Percentiles rank a stretch among this genome's conserved stretches.
These are phyloP conservation scores for Megalops atlanticus DNA, from an alignment of 2,113 vertebrate species.

Conservation along the genomic window DNA sequence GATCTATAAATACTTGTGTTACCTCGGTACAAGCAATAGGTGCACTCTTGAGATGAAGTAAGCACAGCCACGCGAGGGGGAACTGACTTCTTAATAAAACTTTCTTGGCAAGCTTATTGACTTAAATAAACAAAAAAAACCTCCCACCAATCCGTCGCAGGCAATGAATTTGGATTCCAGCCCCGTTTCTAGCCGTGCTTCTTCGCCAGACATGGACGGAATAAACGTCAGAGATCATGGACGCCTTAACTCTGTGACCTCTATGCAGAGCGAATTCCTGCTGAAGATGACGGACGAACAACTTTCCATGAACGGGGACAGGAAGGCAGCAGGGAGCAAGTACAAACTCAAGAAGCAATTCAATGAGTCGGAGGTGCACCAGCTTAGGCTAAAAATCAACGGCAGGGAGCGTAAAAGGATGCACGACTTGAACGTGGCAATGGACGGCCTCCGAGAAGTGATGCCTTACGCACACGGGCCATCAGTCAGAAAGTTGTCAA, in stretches of 20 bases:
- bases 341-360: slow-evolving; percentile 97
- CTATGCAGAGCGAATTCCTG: slow-evolving; percentile 85
- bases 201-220: slow-evolving; percentile 95
- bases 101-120: too few species aligned
- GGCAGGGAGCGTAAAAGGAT: slow-evolving; percentile 94
- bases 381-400: slow-evolving; percentile 95
- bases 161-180: slow-evolving; percentile 98
- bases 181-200: slow-evolving; percentile 86
- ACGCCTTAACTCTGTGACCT: slow-evolving; percentile 85
- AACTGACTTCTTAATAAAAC: slow-evolving; percentile 18
- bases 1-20: slow-evolving; percentile 91
- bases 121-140: slow-evolving; percentile 38
- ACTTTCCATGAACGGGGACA: slow-evolving; percentile 73
- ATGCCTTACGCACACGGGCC: slow-evolving; percentile 99
- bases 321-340: slow-evolving; percentile 78
- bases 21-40: slow-evolving; percentile 72
- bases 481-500: slow-evolving; percentile 95
- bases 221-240: slow-evolving; percentile 86
- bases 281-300: slow-evolving; percentile 82
- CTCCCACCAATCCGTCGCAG: slow-evolving; percentile 57
- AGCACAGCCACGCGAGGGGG: slow-evolving; percentile 14
- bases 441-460: slow-evolving; percentile 97
- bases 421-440: slow-evolving; percentile 98
- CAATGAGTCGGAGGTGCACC: slow-evolving; percentile 91
- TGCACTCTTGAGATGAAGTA: slow-evolving; percentile 37